Evolutionary conservation across 2,113 vertebrate species (phyloP), one percentile per base, ranked within the genome.

Genomic region (Misgurnus mizolepis): DNA sequence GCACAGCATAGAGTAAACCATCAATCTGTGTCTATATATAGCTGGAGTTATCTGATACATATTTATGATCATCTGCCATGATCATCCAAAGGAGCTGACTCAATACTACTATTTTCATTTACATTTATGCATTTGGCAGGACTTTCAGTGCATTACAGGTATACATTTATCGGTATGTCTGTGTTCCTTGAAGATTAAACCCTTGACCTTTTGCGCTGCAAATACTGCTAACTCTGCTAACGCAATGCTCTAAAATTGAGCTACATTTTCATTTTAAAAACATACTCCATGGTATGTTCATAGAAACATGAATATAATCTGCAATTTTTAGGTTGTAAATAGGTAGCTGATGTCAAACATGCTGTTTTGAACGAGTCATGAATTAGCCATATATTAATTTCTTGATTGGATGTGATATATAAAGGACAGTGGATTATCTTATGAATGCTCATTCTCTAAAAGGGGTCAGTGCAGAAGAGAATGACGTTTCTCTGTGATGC

Each of bases 321-420:
- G 10, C 8, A 7, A 15, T 6, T 15, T n/a, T 14, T 58, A 58
- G 14, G 15, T 58, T n/a, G 5, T 12, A 39, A 18, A 22, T 22
- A 22, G 22, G 22, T 22, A 22, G 22, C 22, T 22, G 22, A 45
- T n/a, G n/a, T 67, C 50, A 71, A 10, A 22, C 18, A 40, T 77
- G 47, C 47, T 70, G 66, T 34, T 34, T 71, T 8, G 7, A 14
- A 55, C 7, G 15, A 6, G 47, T 22, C 45, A 40, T 7, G 7
- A 53, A 40, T 41, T 71, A 64, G 15, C 7, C 11, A 17, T 17
- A 65, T 58, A 45, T 74, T 58, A 11, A 22, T 76, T 67, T 6
- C 40, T 56, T 18, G 41, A 61, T 82, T 71, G 81, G 65, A 67
- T 81, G 47, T 81, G 62, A 67, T 82, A 27, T 72, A 76, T 73